Base-by-base conservation (phyloP, 92 coral and sea anemone species). In the Palythoa grandiflora region DNA sequence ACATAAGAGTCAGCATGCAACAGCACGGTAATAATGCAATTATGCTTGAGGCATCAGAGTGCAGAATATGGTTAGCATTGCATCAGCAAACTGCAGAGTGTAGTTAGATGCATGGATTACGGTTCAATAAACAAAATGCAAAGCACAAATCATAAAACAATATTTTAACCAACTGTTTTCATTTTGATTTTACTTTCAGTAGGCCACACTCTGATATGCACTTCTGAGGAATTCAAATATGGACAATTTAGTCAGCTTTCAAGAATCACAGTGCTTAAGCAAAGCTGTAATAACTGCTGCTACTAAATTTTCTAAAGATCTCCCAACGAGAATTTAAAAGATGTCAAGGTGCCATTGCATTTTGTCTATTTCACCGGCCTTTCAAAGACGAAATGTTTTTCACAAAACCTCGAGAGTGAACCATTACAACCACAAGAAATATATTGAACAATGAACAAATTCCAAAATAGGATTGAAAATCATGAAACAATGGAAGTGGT, bases 281-380 rank as follows among this genome's bases (percentile, higher is more conserved):
- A 44, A 44, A 44, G 6, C 48, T 7, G 48, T 44, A 44, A 7
- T 7, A 44, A 44, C 48, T 44, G 48, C 48, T 2, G 48, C 48
- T 44, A 12, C 14, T 39, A 17, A 3, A 63, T 12, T 59, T 17
- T 6, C 52, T 55, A 60, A 59, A 9, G 53, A 4, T 38, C 40
- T 11, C 6, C 11, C 9, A 28, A 3, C 57, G 11, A 66, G 55
- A 10, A 5, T 66, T 81, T 65, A 2, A n/a, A n/a, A n/a, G n/a
- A n/a, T n/a, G n/a, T n/a, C n/a, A n/a, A n/a, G n/a, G n/a, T 81
- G 86, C 75, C 47, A 20, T 81, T 81, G 86, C 86, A 81, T 81
- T 81, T 81, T 81, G 86, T 81, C 61, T 81, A 81, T 68, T 48
- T 66, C 65, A 81, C 73, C 54, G 19, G 70, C 85, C 57, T 39